Percentiles rank a stretch among this genome's conserved stretches.
These are phyloP conservation scores for Solea senegalensis DNA, from an alignment of 2,113 vertebrate genomes.

Conservation along the genomic window DNA sequence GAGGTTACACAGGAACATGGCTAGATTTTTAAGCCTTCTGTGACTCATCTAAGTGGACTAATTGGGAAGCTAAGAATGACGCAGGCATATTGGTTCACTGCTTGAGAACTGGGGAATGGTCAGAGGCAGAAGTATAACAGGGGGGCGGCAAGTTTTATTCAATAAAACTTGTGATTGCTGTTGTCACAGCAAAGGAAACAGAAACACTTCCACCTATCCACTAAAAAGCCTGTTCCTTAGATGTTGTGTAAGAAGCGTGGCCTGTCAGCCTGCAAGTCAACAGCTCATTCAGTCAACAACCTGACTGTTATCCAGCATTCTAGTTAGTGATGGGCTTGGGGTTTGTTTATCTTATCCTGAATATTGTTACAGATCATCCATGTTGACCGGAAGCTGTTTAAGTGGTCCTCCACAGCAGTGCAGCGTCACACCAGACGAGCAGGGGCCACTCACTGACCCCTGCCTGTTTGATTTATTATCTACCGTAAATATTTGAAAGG, in stretches of 20 bases:
- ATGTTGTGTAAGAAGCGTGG: too few species aligned
- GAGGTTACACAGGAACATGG: slow-evolving; percentile 34
- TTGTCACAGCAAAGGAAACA: not conserved
- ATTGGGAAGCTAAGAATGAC: slow-evolving; percentile 16
- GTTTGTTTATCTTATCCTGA: slow-evolving; percentile 1
- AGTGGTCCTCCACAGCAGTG: slow-evolving; percentile 13
- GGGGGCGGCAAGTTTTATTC: not conserved
- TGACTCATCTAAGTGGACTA: slow-evolving; percentile 26
- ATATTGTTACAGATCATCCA: slow-evolving; percentile 11
- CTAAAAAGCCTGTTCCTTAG: too few species aligned
- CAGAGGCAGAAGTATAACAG: slow-evolving; percentile 2
- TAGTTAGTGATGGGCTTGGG: not conserved
- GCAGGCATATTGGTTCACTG: slow-evolving; percentile 9
- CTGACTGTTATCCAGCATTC: too few species aligned
- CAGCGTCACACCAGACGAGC: slow-evolving; percentile 12
- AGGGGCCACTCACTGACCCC: slow-evolving; percentile 20
- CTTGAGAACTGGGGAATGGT: not conserved
- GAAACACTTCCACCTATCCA: not conserved
- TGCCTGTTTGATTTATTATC: slow-evolving; percentile 59
- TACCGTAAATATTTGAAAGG: slow-evolving; percentile 62
- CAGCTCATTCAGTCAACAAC: too few species aligned
- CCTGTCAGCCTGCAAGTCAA: not conserved
- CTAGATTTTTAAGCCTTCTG: slow-evolving; percentile 34
- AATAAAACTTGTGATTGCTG: not conserved
- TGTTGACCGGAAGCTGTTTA: slow-evolving; percentile 33